Conservation (phyloP, 2,113 vertebrate genomes). For the Anolis sagrei region DNA sequence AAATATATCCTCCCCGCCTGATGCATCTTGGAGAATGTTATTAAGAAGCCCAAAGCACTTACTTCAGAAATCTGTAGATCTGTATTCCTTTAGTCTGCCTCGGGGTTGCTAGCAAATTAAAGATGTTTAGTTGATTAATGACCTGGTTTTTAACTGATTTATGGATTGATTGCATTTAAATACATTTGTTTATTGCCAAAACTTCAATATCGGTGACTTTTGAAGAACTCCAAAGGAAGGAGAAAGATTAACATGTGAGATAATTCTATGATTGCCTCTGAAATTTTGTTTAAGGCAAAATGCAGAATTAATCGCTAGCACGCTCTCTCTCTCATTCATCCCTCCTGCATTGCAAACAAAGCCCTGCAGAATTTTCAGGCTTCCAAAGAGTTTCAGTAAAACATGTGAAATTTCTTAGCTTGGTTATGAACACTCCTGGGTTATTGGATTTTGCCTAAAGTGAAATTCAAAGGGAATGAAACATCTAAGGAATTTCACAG, state of each 20-base stretch:
- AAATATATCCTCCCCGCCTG: neutral
- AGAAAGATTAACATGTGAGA: neutral
- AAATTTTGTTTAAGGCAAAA: neutral
- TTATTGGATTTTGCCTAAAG: neutral
- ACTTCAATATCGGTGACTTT: neutral
- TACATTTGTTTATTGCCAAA: neutral
- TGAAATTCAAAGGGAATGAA: neutral
- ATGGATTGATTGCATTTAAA: neutral
- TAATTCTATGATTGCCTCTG: too few species aligned
- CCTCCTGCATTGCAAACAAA: neutral
- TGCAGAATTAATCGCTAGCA: too few species aligned
- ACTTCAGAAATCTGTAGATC: neutral
- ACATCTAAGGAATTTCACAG: neutral
- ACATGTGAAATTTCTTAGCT: neutral
- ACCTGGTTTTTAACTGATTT: neutral
- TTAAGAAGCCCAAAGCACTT: neutral
- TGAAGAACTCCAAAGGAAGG: neutral
- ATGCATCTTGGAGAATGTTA: neutral
- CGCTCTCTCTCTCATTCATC: too few species aligned
- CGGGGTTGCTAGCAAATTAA: neutral
- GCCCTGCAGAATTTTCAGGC: neutral
- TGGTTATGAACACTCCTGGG: neutral
- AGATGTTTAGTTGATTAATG: neutral
- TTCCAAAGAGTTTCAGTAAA: neutral
- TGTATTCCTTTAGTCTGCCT: neutral